Base-by-base conservation (phyloP, 2,113 vertebrate genomes). In the Rhodinocichla rosea region DNA sequence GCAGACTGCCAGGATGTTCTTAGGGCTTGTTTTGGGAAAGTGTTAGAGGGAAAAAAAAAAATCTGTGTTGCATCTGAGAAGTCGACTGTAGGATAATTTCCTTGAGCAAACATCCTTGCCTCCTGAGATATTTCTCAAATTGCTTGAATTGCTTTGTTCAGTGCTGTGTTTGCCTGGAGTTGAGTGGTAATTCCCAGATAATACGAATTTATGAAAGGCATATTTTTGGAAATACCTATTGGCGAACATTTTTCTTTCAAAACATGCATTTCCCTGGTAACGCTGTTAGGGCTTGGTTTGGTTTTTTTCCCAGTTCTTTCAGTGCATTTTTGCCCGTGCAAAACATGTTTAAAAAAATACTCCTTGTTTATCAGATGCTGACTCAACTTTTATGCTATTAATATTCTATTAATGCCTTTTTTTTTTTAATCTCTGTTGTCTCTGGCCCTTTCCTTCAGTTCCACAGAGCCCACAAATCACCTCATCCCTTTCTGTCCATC, bases 101-200 rank as follows among this genome's bases (percentile, higher is more conserved):
- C 75, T 95, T 83, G 56, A 93, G 83, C 83, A 95, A 93, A 70
- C 64, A 88, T 64, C 50, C 60, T 71, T 90, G 26, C 56, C 86
- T 93, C 77, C 69, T 39, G 79, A 92, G 92, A 50, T 77, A 10
- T 2, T 94, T 53, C 67, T 63, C 56, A 50, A 62, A 83, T 83
- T 76, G 45, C 65, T 60, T 67, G 76, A 89, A 90, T 77, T 68
- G 87, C 70, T 87, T 92, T 92, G 65, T 92, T 82, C 83, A 45
- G 45, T 24, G 37, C 70, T 76, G 40, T 86, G 73, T 90, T 95
- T 95, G 89, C 56, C 64, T 83, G 79, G 80, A 90, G 78, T 94
- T 89, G 47, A 83, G 47, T 28, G 75, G 71, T 95, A 81, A 89
- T 89, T 93, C 85, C 57, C 42, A 82, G 83, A 60, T 87, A 96